Percentiles rank a stretch among this genome's conserved stretches.
phyloP scores from a whole-genome alignment of 2,113 vertebrate genomes.

The Zosterops lateralis region DNA sequence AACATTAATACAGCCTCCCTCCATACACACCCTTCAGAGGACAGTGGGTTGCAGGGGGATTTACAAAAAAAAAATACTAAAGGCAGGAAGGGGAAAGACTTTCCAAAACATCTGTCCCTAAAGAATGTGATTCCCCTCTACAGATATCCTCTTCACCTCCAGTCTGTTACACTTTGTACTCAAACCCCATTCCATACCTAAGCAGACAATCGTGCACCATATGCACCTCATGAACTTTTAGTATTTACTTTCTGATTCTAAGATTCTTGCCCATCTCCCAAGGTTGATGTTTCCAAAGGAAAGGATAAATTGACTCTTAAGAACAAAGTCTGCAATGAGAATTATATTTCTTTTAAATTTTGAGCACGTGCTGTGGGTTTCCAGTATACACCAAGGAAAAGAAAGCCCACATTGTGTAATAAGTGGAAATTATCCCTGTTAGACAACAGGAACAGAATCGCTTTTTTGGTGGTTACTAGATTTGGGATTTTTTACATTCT shows the following conservation, averaged over 20 bases:
- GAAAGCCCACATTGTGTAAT: not conserved
- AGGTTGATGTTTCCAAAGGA: not conserved
- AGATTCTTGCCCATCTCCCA: not conserved
- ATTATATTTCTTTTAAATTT: not conserved
- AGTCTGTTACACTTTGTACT: not conserved
- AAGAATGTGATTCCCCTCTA: accelerated
- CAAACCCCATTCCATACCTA: not conserved
- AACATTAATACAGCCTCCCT: not conserved
- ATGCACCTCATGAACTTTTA: not conserved
- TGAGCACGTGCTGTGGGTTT: not conserved
- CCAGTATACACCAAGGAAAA: not conserved
- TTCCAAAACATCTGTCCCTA: not conserved
- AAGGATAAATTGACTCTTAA: not conserved
- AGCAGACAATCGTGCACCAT: not conserved
- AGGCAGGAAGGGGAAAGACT: not conserved
- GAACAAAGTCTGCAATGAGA: not conserved
- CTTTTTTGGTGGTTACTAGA: not conserved
- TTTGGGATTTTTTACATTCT: not conserved
- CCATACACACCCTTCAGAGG: not conserved
- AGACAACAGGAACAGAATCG: conserved; percentile 39
- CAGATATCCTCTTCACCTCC: not conserved
- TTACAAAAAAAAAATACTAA: not conserved
- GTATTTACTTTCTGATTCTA: not conserved
- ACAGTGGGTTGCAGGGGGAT: not conserved
- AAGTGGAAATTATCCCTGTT: conserved; percentile 9